Evolutionary conservation across 2,797 vertebrate species (phyloP).

Genomic region (Staurois parvus): DNA sequence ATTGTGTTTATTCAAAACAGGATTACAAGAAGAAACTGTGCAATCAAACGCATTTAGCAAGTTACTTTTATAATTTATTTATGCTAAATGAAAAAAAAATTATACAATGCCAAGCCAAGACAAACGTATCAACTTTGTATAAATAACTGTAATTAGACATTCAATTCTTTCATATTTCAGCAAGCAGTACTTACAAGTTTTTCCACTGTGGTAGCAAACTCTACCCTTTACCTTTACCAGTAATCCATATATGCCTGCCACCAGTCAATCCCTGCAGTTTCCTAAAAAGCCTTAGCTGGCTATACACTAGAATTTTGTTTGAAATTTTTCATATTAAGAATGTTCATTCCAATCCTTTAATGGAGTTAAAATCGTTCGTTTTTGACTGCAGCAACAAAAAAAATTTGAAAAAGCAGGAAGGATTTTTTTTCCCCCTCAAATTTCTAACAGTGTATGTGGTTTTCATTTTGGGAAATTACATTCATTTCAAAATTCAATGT

Average conservation of each 20-base stretch:
- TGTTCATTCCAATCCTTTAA: too few species aligned
- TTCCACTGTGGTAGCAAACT: neutral
- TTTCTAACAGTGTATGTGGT: too few species aligned
- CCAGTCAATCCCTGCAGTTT: neutral
- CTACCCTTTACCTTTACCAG: too few species aligned
- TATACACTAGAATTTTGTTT: too few species aligned
- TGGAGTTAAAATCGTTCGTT: too few species aligned
- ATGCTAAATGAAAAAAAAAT: neutral
- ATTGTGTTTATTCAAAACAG: constrained; percentile 51
- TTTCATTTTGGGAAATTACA: too few species aligned
- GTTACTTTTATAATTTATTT: constrained; percentile 17
- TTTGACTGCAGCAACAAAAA: too few species aligned
- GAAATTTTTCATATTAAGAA: too few species aligned
- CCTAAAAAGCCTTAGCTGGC: neutral
- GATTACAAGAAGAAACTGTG: constrained; percentile 27
- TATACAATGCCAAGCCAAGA: neutral
- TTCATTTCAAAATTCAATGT: too few species aligned
- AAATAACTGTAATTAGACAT: constrained; percentile 2
- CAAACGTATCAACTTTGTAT: neutral
- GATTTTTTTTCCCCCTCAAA: too few species aligned
- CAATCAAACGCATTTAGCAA: neutral
- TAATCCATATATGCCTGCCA: neutral
- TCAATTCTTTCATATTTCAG: neutral
- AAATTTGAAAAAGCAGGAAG: too few species aligned
- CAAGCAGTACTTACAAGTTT: neutral